Percentiles rank a stretch among this genome's conserved stretches.
These are phyloP conservation scores for Perca fluviatilis DNA, from an alignment of 2,113 vertebrate genomes.

Conservation along the genomic window DNA sequence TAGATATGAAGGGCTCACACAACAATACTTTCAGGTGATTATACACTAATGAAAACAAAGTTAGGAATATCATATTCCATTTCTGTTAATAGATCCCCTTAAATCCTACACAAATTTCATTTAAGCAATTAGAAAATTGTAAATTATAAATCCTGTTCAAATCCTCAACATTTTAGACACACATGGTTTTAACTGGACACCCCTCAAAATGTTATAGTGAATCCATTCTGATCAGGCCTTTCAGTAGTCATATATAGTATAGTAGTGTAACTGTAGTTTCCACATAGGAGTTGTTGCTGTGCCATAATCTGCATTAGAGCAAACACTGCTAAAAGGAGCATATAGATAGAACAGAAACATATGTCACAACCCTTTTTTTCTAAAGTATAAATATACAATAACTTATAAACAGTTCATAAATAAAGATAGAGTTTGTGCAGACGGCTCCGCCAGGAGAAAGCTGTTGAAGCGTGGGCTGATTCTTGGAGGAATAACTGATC, in stretches of 20 bases:
- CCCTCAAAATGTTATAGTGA: background rate
- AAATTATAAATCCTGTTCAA: background rate
- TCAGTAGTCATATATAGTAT: background rate
- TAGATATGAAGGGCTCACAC: too few species aligned
- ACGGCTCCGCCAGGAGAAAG: background rate
- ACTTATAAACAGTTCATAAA: background rate
- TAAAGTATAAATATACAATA: constrained; percentile 2
- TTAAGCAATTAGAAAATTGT: background rate
- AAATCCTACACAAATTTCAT: background rate
- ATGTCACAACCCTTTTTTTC: background rate
- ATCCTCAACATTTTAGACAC: background rate
- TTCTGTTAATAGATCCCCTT: too few species aligned
- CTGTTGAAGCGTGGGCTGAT: constrained; percentile 10
- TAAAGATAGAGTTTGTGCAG: constrained; percentile 15
- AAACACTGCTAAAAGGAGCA: background rate
- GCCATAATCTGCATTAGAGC: background rate
- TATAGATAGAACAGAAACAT: background rate
- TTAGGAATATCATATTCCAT: too few species aligned
- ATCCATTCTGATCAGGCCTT: background rate
- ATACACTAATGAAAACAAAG: too few species aligned
- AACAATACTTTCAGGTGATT: too few species aligned
- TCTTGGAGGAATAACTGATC: constrained; percentile 17
- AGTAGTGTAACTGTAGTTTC: background rate
- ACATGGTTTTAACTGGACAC: background rate
- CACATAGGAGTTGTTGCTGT: background rate